Percentiles rank a stretch among this genome's conserved stretches.
Evolutionary conservation across 1,140 invertebrate species (phyloP).

Genomic region (Gryon sp.): DNA sequence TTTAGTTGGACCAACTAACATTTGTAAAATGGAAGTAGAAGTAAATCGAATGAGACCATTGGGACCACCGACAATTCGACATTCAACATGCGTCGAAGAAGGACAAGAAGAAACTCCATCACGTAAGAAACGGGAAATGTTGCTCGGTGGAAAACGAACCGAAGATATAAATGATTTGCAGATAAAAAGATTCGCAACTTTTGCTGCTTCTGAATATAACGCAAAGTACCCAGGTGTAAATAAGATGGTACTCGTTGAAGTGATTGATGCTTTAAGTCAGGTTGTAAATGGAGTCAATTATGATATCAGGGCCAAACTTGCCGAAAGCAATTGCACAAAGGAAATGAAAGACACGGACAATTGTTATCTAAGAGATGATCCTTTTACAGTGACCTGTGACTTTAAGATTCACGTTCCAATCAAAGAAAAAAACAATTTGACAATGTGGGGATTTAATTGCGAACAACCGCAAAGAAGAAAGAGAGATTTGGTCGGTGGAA

Average conservation of each 20-base stretch:
- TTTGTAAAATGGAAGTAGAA: slow-evolving; percentile 65
- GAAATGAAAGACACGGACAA: not conserved
- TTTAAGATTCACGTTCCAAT: slow-evolving; percentile 9
- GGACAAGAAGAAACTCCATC: not conserved
- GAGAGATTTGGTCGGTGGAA: slow-evolving; percentile 15
- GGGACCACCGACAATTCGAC: slow-evolving; percentile 55
- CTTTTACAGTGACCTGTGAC: not conserved
- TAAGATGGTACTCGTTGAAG: not conserved
- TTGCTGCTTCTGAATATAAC: not conserved
- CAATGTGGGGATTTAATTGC: not conserved
- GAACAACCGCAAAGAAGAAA: not conserved
- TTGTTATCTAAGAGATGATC: not conserved
- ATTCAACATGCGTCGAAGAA: slow-evolving; percentile 62
- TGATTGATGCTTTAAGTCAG: not conserved
- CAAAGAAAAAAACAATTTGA: not conserved
- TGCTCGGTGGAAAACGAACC: not conserved
- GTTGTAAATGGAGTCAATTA: not conserved
- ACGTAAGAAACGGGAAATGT: slow-evolving; percentile 16
- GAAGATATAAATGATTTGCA: not conserved
- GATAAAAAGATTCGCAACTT: not conserved
- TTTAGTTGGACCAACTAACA: slow-evolving; percentile 54
- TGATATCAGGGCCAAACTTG: not conserved
- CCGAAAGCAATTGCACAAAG: not conserved
- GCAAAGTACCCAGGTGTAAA: not conserved
- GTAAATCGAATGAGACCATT: slow-evolving; percentile 52